Evolutionary conservation across 1,140 invertebrate species (phyloP), one percentile per base, ranked within the genome.

Genomic region (Muscidifurax raptorellus): DNA sequence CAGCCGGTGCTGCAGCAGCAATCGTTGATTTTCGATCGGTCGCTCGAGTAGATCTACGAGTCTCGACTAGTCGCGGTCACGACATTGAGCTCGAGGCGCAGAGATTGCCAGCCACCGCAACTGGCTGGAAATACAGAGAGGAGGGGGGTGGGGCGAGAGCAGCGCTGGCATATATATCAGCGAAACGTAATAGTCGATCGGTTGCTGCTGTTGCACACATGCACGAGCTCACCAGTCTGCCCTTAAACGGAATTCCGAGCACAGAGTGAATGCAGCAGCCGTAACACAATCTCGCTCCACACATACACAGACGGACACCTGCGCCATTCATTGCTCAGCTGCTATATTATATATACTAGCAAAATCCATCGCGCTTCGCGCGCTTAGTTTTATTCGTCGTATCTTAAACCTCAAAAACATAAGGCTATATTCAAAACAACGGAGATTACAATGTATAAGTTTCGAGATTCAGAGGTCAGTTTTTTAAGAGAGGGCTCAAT

Each of bases 191-290:
- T 77, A 52, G 75, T 77, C 47, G 59, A 52, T 59, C 75, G 44
- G 25, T 36, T 32, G 75, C 30, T 22, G 66, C n/a, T 32, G 75
- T 28, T 74, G 32, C 71, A 32, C 71, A 30, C 71, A 40, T 30
- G 40, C 74, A 76, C 74, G 74, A 47, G 27, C 25, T 22, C 40
- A 6, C 36, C 32, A 32, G 76, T 10, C 64, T 80, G 66, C 79
- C 79, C 79, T 80, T 69, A 80, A 80, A 80, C 79, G 79, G 79
- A 80, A 80, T 80, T 71, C 79, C 66, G 40, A 40, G 30, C 28
- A 13, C 15, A 36, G 22, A 40, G 40, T 22, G 25, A 59, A 32
- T 44, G 44, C 36, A 27, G 66, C 25, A 69, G 12, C 28, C 66
- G 66, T 69, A 59, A 59, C 52, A 59, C 22, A n/a, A 22, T 59